Conservation (phyloP, 2,888 invertebrate genomes). For the Vannuccia rotundouncinata region DNA sequence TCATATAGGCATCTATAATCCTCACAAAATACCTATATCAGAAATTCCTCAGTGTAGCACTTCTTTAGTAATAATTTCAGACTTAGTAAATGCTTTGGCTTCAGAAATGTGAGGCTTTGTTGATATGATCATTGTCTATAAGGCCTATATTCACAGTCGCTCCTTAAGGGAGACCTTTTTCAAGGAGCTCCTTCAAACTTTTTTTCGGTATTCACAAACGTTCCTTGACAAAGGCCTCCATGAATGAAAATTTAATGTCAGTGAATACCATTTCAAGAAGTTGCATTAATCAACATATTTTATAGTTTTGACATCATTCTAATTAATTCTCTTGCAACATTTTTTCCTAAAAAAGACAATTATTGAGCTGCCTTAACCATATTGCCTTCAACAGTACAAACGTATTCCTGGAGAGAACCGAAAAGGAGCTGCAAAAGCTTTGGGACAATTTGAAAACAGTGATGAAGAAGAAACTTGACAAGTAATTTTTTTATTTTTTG, state of each 20-base stretch:
- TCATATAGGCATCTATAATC: no score
- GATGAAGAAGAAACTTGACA: neutral
- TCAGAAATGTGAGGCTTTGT: no score
- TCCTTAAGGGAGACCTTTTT: neutral
- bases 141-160: no score
- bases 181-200: neutral
- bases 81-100: no score
- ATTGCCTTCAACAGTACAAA: neutral
- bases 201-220: slow-evolving; percentile 9
- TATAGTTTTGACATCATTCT: neutral
- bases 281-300: neutral
- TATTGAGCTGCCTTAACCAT: no score
- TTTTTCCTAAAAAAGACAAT: neutral
- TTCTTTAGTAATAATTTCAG: no score
- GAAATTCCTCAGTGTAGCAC: no score
- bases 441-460: neutral
- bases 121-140: no score
- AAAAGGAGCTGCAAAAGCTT: neutral
- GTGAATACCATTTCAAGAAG: slow-evolving; percentile 24
- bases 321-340: neutral
- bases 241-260: neutral
- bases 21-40: no score
- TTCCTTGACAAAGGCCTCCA: slow-evolving; percentile 19
- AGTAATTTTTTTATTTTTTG: neutral
- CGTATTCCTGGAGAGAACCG: neutral